phyloP scores from a whole-genome alignment of 2,113 vertebrate genomes.

The Dromiciops gliroides region DNA sequence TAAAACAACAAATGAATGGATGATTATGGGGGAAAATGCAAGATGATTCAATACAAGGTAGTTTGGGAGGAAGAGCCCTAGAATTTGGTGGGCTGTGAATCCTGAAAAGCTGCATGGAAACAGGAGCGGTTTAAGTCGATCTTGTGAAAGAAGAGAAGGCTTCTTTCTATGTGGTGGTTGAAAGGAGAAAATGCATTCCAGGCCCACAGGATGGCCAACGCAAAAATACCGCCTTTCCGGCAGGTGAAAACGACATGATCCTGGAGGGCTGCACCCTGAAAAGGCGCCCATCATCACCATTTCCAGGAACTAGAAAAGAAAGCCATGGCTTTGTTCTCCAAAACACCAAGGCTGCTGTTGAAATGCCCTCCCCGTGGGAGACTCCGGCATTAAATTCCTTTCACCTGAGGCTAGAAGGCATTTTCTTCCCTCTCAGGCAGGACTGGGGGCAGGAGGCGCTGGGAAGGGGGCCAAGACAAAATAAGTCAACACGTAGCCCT shows the following conservation, averaged over 20 bases:
- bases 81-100: not conserved
- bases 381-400: not conserved
- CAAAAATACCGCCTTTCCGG: not conserved
- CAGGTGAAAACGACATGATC: not conserved
- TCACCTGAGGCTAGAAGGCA: slow-evolving; percentile 21
- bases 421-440: slow-evolving; percentile 51
- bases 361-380: slow-evolving; percentile 20
- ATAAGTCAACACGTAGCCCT: slow-evolving; percentile 12
- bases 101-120: not conserved
- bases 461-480: slow-evolving; percentile 62
- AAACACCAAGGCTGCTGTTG: slow-evolving; percentile 9
- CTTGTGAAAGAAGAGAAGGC: not conserved
- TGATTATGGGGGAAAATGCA: not conserved
- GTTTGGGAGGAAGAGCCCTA: not conserved
- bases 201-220: not conserved
- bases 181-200: not conserved
- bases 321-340: not conserved
- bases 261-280: not conserved
- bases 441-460: slow-evolving; percentile 39
- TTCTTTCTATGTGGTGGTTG: not conserved
- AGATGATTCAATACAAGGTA: not conserved
- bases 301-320: not conserved
- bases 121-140: not conserved
- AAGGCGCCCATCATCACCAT: not conserved
- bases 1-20: not conserved